phyloP scores from a whole-genome alignment of 2,888 invertebrate species.

The Mechanitis mazaeus region DNA sequence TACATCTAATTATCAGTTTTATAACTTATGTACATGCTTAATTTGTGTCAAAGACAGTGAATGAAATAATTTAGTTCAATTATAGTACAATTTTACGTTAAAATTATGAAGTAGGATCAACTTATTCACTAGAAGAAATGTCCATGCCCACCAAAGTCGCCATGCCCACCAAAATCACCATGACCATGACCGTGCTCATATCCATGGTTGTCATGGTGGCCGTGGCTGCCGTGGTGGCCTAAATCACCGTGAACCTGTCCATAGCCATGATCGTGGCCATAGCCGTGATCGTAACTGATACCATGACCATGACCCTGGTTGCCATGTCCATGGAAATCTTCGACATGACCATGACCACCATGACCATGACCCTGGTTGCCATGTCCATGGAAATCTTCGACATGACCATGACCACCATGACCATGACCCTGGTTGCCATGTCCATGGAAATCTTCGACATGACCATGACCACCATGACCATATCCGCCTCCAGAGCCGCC shows the following conservation, averaged over 20 bases:
- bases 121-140: too few relatives aligned
- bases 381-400: too few relatives aligned
- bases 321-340: conserved; percentile 8
- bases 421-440: not conserved
- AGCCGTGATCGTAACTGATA: conserved; percentile 13
- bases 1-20: too few relatives aligned
- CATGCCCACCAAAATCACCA: not conserved
- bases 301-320: conserved; percentile 8
- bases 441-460: conserved; percentile 6
- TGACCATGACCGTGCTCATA: not conserved
- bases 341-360: conserved; percentile 5
- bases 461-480: conserved; percentile 12
- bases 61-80: too few relatives aligned
- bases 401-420: not conserved
- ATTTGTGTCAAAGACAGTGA: too few relatives aligned
- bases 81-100: too few relatives aligned
- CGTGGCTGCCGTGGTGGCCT: conserved; percentile 21
- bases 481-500: conserved; percentile 13
- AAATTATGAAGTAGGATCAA: too few relatives aligned
- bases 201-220: conserved; percentile 6
- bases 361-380: too few relatives aligned
- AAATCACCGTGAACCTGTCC: conserved; percentile 4
- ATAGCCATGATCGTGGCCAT: conserved; percentile 7
- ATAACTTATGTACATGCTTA: too few relatives aligned
- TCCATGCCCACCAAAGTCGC: too few relatives aligned